Evolutionary conservation across 2,888 invertebrate genomes (phyloP), one percentile per base, ranked within the genome.

Genomic region (Eupithecia dodoneata): DNA sequence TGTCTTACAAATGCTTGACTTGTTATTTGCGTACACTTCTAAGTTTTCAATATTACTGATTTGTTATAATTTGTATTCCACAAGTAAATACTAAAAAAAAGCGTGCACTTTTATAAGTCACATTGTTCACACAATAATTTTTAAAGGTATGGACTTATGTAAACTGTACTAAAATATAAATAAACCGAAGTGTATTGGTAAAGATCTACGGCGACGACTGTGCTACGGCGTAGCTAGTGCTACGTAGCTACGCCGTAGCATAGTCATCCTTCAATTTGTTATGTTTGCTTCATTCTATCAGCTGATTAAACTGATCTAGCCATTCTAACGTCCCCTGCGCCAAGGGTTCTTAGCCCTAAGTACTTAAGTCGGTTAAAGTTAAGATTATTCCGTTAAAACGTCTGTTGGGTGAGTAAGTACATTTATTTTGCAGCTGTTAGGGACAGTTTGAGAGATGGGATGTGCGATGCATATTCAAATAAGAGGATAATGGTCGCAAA

Each of bases 291-390:
- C 7, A 55, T 30, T 30, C 30, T 30, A 30, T n/a, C n/a, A n/a
- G n/a, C n/a, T 18, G 18, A 59, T 59, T 59, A 30, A 49, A 74
- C 41, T 52, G 30, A 41, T 42, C 42, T 41, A 75, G 74, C 70
- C 52, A 65, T 7, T 44, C 44, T 2, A 49, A 13, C 15, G 0
- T 55, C 15, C 15, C 13, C 72, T 77, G 66, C 78, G 77, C 81
- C 80, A 78, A 79, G 80, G 81, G 79, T 79, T 77, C 80, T 81
- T 77, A 78, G 76, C 77, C 78, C 76, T 79, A 81, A 82, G 81
- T 78, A 83, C 81, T 81, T 83, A 83, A 83, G 81, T 83, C 83
- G 75, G 83, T 81, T 83, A 81, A 81, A 83, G 83, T 83, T 81
- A 83, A 83, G 83, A 80, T 83, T 83, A 83, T 83, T 80, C 81